A percentile compares a stretch with the other conserved stretches of the same genome.
Conservation (phyloP, 30 jellyfish, hydroid and myxozoan genomes). For the Aurelia aurita complex sp. Pacific region DNA sequence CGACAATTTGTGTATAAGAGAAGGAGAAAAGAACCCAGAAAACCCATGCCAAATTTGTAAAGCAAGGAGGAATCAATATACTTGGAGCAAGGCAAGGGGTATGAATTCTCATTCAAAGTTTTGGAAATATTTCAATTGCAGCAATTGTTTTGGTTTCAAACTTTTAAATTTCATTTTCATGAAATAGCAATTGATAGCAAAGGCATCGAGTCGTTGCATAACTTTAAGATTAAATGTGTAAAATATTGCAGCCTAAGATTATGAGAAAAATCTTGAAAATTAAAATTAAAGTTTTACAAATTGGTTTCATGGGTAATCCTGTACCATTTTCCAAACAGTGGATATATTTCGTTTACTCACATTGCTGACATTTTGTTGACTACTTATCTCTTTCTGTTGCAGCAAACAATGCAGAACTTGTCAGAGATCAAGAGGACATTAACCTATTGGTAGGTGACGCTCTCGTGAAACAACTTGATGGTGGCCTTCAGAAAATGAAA, state of each 20-base stretch:
- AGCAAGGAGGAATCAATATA: conserved; percentile 27
- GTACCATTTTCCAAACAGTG: too few species aligned
- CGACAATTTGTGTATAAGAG: conserved; percentile 26
- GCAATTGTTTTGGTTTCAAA: background rate
- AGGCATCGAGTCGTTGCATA: too few species aligned
- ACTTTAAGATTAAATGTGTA: too few species aligned
- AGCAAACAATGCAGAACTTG: background rate
- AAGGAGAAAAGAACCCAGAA: conserved; percentile 33
- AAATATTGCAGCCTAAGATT: too few species aligned
- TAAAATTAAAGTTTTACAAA: too few species aligned
- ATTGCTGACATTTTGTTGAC: too few species aligned
- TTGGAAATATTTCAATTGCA: background rate
- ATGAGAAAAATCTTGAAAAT: too few species aligned
- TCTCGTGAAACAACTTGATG: conserved; percentile 59
- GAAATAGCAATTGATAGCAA: background rate
- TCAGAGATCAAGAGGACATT: conserved; percentile 48
- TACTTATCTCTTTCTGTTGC: background rate
- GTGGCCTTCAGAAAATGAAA: conserved; percentile 36
- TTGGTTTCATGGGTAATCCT: too few species aligned
- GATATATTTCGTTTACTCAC: too few species aligned
- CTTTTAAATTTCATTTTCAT: background rate
- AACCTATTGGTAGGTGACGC: conserved; percentile 54
- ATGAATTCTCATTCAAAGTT: background rate
- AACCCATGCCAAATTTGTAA: conserved; percentile 52
- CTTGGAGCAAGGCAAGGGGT: conserved; percentile 53